Evolutionary conservation across 2,888 invertebrate genomes (phyloP).

Genomic region (Cheilosia grossa): DNA sequence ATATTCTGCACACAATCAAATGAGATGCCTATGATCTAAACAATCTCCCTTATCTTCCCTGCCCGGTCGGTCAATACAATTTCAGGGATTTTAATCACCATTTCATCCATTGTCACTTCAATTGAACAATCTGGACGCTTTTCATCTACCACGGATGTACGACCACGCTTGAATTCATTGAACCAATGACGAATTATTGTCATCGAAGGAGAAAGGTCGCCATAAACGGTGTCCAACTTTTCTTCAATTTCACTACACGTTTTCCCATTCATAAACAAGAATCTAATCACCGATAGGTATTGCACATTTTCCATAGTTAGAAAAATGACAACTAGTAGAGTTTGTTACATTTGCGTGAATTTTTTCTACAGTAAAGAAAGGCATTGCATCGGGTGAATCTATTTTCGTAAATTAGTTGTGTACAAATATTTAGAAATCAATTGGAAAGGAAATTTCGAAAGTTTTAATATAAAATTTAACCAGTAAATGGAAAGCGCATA

Average conservation of each 20-base stretch:
- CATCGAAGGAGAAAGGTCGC: background rate
- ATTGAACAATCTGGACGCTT: background rate
- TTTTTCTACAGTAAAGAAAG: no score
- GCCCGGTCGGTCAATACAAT: background rate
- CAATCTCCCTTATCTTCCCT: no score
- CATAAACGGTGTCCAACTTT: background rate
- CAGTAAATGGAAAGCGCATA: no score
- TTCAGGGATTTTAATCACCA: background rate
- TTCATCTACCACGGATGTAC: background rate
- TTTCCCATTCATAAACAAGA: background rate
- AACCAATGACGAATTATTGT: background rate
- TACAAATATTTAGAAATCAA: no score
- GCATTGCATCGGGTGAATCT: no score
- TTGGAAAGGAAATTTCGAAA: no score
- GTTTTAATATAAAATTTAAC: no score
- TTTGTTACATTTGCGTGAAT: no score
- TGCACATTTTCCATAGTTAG: no score
- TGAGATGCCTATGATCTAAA: background rate
- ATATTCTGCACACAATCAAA: background rate
- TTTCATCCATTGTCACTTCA: background rate
- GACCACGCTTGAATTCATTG: background rate
- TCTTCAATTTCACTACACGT: background rate
- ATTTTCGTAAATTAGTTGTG: no score
- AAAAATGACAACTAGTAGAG: no score
- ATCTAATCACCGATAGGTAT: background rate